Evolutionary conservation across 2,797 vertebrate genomes (phyloP), one percentile per base, ranked within the genome.

Genomic region (Sebastes jordani): DNA sequence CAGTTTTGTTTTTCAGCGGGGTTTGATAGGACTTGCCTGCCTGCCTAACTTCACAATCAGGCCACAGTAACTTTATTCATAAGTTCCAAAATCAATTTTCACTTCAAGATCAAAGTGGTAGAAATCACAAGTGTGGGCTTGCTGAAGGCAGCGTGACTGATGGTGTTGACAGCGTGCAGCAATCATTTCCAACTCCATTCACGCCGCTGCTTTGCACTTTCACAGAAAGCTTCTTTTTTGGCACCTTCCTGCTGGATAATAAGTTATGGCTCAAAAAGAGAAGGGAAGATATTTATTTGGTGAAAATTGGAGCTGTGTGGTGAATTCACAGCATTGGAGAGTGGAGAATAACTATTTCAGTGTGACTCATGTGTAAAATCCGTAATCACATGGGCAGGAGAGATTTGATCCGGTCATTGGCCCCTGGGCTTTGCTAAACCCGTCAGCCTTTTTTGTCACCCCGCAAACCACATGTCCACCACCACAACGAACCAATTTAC

Each of bases 111-210:
- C 76, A 80, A 61, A 83, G 77, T 65, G 0, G 3, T 49, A 10
- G 23, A 60, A 66, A 49, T 63, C 20, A 49, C 71, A 42, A 29
- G 30, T 6, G 74, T 30, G 46, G 56, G 22, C 61, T 79, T 63
- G 38, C 49, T 76, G 67, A 62, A 71, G 61, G 67, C 69, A 11
- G 63, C 36, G 46, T 20, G 20, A 38, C 30, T 79, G 69, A 84
- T 64, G 63, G 23, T 36, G 49, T 38, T 75, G 77, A 89, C 68
- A n/a, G 69, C 14, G 7, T 60, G 64, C 27, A 61, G 46, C 46
- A 42, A 38, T 66, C 38, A 76, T 76, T 83, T 87, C 64, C 63
- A 66, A 7, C 65, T 68, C 42, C 59, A 78, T 58, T 66, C 62
- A 6, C 34, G 65, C 66, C n/a, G 13, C 72, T 62, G 52, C 67